Evolutionary conservation across 2,888 invertebrate species (phyloP).

Genomic region (Tanytarsus gracilentus): DNA sequence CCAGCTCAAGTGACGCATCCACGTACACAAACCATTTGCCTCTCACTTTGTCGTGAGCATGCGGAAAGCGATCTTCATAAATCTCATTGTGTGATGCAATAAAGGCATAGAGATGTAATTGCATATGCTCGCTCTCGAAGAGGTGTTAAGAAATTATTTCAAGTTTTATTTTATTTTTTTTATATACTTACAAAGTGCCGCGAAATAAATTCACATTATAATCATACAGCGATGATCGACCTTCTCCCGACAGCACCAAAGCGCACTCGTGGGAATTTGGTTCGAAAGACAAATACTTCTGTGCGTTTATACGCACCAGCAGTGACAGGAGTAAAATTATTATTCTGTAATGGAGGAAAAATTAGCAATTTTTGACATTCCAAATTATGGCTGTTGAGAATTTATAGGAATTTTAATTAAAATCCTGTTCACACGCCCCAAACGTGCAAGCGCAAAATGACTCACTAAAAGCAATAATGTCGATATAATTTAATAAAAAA

Average conservation of each 20-base stretch:
- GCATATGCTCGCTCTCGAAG: neutral
- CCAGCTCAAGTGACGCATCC: too few species aligned
- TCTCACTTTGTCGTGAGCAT: too few species aligned
- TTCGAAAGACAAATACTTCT: constrained; percentile 22
- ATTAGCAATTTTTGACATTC: too few species aligned
- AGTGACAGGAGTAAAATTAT: neutral
- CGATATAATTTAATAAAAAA: too few species aligned
- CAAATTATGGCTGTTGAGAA: too few species aligned
- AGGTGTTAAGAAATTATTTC: constrained; percentile 1
- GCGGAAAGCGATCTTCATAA: constrained; percentile 3
- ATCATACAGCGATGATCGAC: constrained; percentile 72
- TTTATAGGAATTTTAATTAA: too few species aligned
- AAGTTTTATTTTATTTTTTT: neutral
- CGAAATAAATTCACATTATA: constrained; percentile 75
- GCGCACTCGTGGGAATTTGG: constrained; percentile 59
- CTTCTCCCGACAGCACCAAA: constrained; percentile 64
- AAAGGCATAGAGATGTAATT: neutral
- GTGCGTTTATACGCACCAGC: neutral
- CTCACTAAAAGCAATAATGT: too few species aligned
- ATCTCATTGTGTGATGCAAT: neutral
- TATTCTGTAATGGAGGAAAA: constrained; percentile 23
- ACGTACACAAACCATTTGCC: too few species aligned
- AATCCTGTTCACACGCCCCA: too few species aligned
- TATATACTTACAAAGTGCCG: constrained; percentile 63
- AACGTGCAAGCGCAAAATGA: too few species aligned